These are phyloP conservation scores for Drosophila simulans DNA, from an alignment of 1,140 invertebrate species.

Conservation along the genomic window DNA sequence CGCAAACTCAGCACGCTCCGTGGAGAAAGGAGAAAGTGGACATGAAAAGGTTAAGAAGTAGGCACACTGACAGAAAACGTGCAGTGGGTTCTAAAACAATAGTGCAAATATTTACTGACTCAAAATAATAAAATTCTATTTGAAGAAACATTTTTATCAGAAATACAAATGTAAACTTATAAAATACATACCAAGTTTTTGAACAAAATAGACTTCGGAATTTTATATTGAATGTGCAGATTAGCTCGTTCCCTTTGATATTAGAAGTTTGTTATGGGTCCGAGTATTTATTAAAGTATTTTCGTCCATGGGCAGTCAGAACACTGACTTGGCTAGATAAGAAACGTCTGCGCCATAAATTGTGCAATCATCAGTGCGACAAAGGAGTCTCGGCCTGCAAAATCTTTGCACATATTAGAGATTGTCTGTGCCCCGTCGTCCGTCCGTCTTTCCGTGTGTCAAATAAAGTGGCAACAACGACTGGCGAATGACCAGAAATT, in stretches of 20 bases:
- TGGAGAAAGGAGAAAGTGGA: background rate
- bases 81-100: background rate
- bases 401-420: conserved; percentile 42
- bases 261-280: background rate
- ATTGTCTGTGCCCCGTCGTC: conserved; percentile 13
- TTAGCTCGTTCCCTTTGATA: too few species aligned
- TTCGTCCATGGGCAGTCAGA: conserved; percentile 4
- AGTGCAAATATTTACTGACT: background rate
- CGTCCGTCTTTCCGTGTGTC: conserved; percentile 28
- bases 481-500: conserved; percentile 70
- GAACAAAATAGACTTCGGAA: too few species aligned
- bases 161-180: too few species aligned
- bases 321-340: conserved; percentile 37
- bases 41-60: background rate
- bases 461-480: conserved; percentile 70
- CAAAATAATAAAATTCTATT: too few species aligned
- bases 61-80: conserved; percentile 1
- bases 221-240: too few species aligned
- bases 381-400: conserved; percentile 33
- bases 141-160: too few species aligned
- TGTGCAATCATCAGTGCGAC: conserved; percentile 59
- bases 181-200: too few species aligned
- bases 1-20: conserved; percentile 49
- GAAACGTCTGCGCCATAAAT: conserved; percentile 54
- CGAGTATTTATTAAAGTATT: background rate